Evolutionary conservation across 1,140 invertebrate species (phyloP).

Genomic region (Scaptodrosophila lebanonensis): DNA sequence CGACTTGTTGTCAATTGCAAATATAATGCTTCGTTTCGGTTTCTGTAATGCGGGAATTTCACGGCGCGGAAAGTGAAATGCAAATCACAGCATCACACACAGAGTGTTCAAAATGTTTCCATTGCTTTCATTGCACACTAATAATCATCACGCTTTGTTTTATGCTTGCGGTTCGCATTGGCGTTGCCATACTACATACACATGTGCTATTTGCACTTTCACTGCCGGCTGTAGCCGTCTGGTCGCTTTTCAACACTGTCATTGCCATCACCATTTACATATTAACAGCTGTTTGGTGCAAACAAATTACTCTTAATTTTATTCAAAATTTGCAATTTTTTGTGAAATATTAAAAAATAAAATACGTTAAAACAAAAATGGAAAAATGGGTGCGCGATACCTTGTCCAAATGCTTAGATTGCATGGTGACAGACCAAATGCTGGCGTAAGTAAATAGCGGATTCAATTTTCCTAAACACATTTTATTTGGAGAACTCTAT

Average conservation of each 20-base stretch:
- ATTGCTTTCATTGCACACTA: conserved; percentile 36
- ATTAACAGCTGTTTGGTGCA: conserved; percentile 12
- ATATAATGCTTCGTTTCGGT: too few species aligned
- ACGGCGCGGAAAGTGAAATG: conserved; percentile 20
- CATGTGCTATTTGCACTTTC: too few species aligned
- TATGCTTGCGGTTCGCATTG: conserved; percentile 38
- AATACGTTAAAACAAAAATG: conserved; percentile 35
- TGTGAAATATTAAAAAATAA: neutral
- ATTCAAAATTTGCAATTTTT: conserved; percentile 6
- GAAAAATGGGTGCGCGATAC: conserved; percentile 68
- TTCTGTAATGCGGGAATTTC: too few species aligned
- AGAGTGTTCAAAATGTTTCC: conserved; percentile 40
- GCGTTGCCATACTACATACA: conserved; percentile 32
- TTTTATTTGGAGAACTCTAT: conserved; percentile 3
- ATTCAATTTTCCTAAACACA: neutral
- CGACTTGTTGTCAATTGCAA: conserved; percentile 8
- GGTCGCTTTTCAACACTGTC: conserved; percentile 20
- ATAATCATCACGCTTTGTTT: conserved; percentile 42
- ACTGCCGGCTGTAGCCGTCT: neutral
- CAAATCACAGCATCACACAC: conserved; percentile 20
- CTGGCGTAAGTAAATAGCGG: conserved; percentile 78
- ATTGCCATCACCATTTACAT: neutral
- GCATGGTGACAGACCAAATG: conserved; percentile 82
- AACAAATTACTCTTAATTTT: conserved; percentile 7
- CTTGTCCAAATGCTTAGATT: conserved; percentile 79